Conservation (phyloP, 2,113 vertebrate species). For the Nesogale talazaci region DNA sequence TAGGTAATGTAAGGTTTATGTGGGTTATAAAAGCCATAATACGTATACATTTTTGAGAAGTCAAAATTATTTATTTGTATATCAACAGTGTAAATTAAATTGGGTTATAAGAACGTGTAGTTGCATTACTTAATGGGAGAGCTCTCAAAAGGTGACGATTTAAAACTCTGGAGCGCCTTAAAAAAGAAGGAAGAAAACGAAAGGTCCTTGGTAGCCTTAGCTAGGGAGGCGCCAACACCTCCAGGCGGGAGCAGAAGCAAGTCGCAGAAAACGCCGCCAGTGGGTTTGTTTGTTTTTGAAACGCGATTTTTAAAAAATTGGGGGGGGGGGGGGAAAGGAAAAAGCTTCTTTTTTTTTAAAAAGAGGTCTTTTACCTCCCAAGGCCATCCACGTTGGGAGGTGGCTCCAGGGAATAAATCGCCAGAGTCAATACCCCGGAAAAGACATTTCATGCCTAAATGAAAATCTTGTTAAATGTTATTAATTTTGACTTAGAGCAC, state of each 20-base stretch:
- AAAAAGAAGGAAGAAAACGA: conserved; percentile 7
- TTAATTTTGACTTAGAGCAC: conserved; percentile 99
- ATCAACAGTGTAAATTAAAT: conserved; percentile 68
- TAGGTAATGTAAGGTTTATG: conserved; percentile 72
- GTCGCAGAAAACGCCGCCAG: conserved; percentile 62
- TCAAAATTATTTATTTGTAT: conserved; percentile 76
- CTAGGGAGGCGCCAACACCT: conserved; percentile 24
- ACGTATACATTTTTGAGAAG: conserved; percentile 43
- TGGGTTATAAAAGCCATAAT: conserved; percentile 73
- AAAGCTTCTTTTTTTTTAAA: conserved; percentile 50
- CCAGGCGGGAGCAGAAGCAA: not conserved
- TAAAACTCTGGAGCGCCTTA: conserved; percentile 49
- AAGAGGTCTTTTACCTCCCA: conserved; percentile 74
- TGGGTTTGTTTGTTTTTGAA: conserved; percentile 76
- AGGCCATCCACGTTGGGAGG: conserved; percentile 79
- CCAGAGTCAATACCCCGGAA: conserved; percentile 96
- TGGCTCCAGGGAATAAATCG: conserved; percentile 92
- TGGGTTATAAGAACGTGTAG: conserved; percentile 74
- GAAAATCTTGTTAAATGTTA: conserved; percentile 99
- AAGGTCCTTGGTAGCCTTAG: conserved; percentile 42
- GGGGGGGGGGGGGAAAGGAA: conserved; percentile 36
- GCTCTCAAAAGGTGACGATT: conserved; percentile 70
- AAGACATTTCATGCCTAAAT: conserved; percentile 99
- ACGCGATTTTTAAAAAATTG: conserved; percentile 66
- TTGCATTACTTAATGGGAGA: conserved; percentile 70